Conservation (phyloP, 2,888 invertebrate genomes). For the Dioctria rufipes region DNA sequence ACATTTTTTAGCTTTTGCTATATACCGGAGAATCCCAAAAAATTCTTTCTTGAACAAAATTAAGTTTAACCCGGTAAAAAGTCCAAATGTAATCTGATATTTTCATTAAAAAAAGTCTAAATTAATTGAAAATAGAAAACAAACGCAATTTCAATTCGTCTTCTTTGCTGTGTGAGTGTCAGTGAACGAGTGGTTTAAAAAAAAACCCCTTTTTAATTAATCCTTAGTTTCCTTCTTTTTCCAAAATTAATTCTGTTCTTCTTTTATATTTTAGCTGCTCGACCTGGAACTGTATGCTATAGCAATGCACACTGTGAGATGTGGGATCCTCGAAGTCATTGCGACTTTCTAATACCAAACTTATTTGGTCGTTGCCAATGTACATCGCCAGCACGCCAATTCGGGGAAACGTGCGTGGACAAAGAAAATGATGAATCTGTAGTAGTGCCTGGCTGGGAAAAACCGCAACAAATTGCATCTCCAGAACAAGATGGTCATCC, state of each 20-base stretch:
- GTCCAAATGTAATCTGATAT: no score
- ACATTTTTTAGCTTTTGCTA: no score
- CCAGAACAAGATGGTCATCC: constrained; percentile 1
- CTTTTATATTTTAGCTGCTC: constrained; percentile 77
- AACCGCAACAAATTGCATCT: constrained; percentile 44
- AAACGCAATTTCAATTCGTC: no score
- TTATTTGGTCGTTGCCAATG: constrained; percentile 92
- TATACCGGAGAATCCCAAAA: no score
- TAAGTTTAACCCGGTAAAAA: no score
- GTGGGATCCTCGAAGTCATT: constrained; percentile 87
- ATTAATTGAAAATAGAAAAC: no score
- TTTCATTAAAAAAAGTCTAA: no score
- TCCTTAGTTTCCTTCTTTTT: no score
- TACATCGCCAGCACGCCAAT: constrained; percentile 77
- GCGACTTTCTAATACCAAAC: constrained; percentile 91
- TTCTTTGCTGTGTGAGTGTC: no score
- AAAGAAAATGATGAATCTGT: constrained; percentile 17
- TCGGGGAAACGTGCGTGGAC: constrained; percentile 77
- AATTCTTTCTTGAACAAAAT: no score
- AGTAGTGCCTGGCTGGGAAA: constrained; percentile 20
- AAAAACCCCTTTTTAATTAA: not conserved
- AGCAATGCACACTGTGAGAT: constrained; percentile 91
- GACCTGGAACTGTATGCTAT: constrained; percentile 89
- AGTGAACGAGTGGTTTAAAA: not conserved
- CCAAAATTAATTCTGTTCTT: no score